Evolutionary conservation across 2,888 invertebrate species (phyloP).

Genomic region (Scaptomyza polygonia): DNA sequence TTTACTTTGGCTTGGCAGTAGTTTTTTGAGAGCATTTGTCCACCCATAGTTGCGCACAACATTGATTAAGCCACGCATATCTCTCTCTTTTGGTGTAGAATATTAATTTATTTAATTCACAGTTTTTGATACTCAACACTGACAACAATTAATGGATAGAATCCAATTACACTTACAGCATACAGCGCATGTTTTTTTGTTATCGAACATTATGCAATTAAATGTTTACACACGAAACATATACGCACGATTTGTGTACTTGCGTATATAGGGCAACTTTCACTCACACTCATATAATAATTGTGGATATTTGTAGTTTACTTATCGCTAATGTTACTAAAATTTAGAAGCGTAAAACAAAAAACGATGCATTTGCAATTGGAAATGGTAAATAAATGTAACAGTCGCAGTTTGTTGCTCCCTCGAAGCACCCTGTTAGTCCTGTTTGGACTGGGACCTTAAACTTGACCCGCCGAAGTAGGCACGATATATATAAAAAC

Average conservation of each 20-base stretch:
- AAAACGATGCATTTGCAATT: conserved; percentile 61
- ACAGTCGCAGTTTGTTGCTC: conserved; percentile 21
- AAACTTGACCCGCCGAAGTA: conserved; percentile 86
- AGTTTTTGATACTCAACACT: conserved; percentile 34
- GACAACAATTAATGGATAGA: conserved; percentile 28
- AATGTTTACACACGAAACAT: conserved; percentile 43
- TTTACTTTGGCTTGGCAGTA: conserved; percentile 46
- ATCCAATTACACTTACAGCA: conserved; percentile 13
- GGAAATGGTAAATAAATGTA: conserved; percentile 42
- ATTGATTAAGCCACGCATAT: conserved; percentile 52
- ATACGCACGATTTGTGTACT: background rate
- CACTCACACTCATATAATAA: conserved; percentile 21
- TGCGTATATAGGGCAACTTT: conserved; percentile 45
- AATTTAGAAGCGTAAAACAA: conserved; percentile 47
- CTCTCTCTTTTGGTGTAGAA: background rate
- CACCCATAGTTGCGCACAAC: conserved; percentile 41
- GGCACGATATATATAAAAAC: conserved; percentile 91
- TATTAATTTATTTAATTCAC: conserved; percentile 40
- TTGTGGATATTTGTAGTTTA: conserved; percentile 40
- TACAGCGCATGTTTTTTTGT: conserved; percentile 37
- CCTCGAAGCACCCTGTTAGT: conserved; percentile 36
- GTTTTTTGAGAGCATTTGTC: conserved; percentile 38
- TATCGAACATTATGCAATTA: conserved; percentile 69
- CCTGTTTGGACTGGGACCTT: conserved; percentile 53
- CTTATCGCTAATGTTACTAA: conserved; percentile 54